A percentile compares a stretch with the other conserved stretches of the same genome.
phyloP scores from a whole-genome alignment of 2,888 invertebrate species.

The Uropetala carovei region DNA sequence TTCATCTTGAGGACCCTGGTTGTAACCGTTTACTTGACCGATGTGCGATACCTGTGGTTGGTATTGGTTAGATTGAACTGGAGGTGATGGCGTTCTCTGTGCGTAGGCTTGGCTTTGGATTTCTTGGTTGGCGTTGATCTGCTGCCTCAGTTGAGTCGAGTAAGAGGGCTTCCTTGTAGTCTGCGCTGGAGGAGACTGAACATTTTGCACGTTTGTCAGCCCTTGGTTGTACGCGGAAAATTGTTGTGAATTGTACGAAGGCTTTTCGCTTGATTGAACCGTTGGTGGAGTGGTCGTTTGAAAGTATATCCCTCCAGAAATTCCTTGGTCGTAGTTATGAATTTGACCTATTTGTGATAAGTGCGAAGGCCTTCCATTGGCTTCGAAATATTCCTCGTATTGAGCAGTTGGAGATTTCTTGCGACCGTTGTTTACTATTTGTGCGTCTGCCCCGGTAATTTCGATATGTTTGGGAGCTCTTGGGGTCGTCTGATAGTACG shows the following conservation, averaged over 20 bases:
- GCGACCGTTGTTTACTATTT: conserved; percentile 70
- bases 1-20: not conserved
- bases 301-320: not conserved
- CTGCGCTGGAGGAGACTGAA: not conserved
- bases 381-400: conserved; percentile 68
- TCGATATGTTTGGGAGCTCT: not conserved
- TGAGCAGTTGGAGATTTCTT: conserved; percentile 68
- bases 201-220: not conserved
- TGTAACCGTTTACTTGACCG: not conserved
- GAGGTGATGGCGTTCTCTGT: not conserved
- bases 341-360: not conserved
- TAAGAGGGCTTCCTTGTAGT: not conserved
- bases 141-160: not conserved
- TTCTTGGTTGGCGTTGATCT: not conserved
- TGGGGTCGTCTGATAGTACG: not conserved
- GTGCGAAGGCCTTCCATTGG: conserved; percentile 67
- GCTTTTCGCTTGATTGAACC: not conserved
- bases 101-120: not conserved
- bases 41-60: not conserved
- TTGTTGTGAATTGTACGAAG: not conserved
- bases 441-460: conserved; percentile 69
- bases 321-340: conserved; percentile 66
- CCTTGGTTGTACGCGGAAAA: not conserved
- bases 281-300: not conserved
- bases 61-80: not conserved